Percentiles rank a stretch among this genome's conserved stretches.
phyloP scores from a whole-genome alignment of 2,113 vertebrate species.

The Mungos mungo region DNA sequence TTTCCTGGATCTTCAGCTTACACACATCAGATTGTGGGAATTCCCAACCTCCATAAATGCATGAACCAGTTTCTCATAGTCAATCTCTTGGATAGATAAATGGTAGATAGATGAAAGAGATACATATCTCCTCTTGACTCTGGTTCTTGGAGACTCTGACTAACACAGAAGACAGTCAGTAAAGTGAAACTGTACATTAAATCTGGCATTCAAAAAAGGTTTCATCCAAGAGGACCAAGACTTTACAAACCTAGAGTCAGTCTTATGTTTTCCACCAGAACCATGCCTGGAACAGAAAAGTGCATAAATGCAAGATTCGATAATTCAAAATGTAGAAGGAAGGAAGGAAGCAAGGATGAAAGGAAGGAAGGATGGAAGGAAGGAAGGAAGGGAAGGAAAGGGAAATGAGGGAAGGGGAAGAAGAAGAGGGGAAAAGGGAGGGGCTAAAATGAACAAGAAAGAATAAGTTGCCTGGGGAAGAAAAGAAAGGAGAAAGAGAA shows the following conservation, averaged over 20 bases:
- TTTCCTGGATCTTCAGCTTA: neutral
- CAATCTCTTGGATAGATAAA: neutral
- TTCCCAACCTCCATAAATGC: neutral
- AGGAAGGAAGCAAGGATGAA: too few species aligned
- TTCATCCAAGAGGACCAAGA: neutral
- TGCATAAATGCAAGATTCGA: neutral
- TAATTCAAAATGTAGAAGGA: neutral
- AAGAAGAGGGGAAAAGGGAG: neutral
- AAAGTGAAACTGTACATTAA: neutral
- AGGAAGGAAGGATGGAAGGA: neutral
- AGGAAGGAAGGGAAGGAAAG: neutral
- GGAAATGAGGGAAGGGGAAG: neutral
- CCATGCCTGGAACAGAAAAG: neutral
- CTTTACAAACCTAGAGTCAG: neutral
- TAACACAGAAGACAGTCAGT: neutral
- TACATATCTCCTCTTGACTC: neutral
- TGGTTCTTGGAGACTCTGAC: neutral
- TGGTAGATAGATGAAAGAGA: neutral
- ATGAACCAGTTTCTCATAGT: neutral
- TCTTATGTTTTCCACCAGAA: neutral
- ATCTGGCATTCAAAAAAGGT: neutral
- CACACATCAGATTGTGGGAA: neutral
- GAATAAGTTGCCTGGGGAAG: neutral
- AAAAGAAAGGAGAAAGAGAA: neutral
- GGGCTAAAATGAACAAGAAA: neutral